Conservation (phyloP, 2,113 vertebrate genomes). For the Steatornis caripensis region DNA sequence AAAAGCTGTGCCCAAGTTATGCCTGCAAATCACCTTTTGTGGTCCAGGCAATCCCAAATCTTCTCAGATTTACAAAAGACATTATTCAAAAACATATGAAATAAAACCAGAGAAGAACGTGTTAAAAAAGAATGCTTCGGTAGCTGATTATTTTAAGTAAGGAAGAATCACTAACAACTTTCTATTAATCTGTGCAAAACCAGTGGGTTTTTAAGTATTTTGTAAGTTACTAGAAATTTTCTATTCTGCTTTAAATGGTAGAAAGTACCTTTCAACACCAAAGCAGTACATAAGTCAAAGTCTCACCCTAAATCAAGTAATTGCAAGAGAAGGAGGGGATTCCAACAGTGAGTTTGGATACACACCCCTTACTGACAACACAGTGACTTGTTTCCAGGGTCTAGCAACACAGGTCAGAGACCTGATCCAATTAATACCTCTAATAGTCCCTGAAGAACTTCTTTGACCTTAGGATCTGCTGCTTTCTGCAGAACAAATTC, state of each 20-base stretch:
- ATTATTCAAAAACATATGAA: background rate
- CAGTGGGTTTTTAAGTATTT: background rate
- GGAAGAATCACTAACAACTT: background rate
- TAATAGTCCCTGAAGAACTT: background rate
- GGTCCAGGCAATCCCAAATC: background rate
- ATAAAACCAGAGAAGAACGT: background rate
- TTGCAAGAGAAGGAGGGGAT: background rate
- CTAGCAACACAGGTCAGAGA: background rate
- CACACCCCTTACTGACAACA: background rate
- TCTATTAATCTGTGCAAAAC: background rate
- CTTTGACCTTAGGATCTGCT: background rate
- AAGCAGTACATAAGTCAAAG: background rate
- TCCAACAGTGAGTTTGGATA: fast-evolving
- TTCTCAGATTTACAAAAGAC: background rate
- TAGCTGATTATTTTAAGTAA: background rate
- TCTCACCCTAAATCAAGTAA: background rate
- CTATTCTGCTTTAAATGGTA: background rate
- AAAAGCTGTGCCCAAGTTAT: background rate
- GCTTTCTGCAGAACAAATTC: background rate
- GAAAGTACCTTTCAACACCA: background rate
- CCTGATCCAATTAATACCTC: background rate
- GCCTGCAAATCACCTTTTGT: background rate
- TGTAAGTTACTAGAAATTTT: background rate
- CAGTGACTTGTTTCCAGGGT: background rate
- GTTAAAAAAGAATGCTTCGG: background rate